Conservation (phyloP, 2,888 invertebrate genomes). For the Geophilus truncorum region DNA sequence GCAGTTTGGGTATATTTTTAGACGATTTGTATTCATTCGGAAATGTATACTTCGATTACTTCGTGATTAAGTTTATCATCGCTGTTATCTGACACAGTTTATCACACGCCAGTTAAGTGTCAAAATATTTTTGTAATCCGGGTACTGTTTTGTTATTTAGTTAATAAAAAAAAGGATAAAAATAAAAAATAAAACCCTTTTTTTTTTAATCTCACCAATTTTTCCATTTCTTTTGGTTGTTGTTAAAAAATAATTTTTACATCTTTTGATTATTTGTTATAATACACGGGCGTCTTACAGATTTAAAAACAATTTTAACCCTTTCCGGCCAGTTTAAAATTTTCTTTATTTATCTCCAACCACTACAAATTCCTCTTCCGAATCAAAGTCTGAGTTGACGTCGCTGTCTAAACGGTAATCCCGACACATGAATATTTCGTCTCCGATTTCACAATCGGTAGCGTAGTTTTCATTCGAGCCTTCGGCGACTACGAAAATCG, state of each 20-base stretch:
- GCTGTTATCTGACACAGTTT: neutral
- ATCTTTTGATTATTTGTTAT: neutral
- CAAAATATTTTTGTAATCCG: slow-evolving; percentile 2
- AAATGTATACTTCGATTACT: neutral
- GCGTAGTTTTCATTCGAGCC: slow-evolving; percentile 50
- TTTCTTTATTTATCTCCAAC: neutral
- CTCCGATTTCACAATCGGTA: neutral
- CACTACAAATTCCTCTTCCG: slow-evolving; percentile 35
- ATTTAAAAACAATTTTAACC: neutral
- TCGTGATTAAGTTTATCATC: neutral
- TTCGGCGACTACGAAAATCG: slow-evolving; percentile 74
- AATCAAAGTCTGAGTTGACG: slow-evolving; percentile 29
- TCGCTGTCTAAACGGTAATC: neutral
- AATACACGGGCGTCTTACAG: neutral
- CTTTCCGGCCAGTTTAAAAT: neutral
- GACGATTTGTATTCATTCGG: neutral
- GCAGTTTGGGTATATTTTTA: neutral
- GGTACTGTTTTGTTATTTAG: neutral
- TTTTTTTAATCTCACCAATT: neutral
- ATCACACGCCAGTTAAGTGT: neutral
- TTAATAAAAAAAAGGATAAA: neutral
- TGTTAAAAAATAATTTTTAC: neutral
- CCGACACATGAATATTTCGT: neutral
- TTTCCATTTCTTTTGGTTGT: no score
- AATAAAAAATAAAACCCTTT: neutral